These are phyloP conservation scores for Turritopsis rubra DNA, from an alignment of 30 jellyfish, hydroid and myxozoan species.

Conservation along the genomic window DNA sequence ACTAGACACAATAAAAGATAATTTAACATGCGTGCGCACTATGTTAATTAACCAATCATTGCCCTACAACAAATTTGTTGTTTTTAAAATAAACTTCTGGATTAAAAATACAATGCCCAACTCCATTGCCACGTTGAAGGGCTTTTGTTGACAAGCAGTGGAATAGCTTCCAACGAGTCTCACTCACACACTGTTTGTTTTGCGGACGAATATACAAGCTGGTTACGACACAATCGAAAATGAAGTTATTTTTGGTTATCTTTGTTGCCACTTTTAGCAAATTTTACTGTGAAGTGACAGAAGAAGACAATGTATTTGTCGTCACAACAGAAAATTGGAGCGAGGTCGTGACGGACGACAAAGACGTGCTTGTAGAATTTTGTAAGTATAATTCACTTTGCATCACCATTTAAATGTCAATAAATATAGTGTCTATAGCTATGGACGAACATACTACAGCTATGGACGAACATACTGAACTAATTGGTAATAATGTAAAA, in stretches of 20 bases:
- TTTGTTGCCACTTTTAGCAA: constrained; percentile 27
- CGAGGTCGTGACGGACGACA: constrained; percentile 59
- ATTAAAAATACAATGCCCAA: neutral
- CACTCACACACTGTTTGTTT: neutral
- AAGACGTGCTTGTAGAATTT: constrained; percentile 76
- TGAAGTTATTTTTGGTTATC: neutral
- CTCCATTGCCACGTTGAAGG: neutral
- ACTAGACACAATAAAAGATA: neutral
- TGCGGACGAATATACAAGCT: no score
- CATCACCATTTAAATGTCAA: neutral
- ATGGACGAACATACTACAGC: no score
- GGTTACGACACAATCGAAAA: neutral
- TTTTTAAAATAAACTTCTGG: neutral
- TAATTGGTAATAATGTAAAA: no score
- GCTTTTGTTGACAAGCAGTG: neutral
- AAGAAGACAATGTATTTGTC: constrained; percentile 82
- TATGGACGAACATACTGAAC: no score
- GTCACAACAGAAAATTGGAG: constrained; percentile 66
- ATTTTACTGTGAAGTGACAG: constrained; percentile 52
- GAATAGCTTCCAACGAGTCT: neutral
- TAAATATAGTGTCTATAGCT: no score
- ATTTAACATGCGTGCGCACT: neutral
- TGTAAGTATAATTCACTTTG: constrained; percentile 41
- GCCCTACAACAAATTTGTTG: neutral
- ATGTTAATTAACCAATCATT: neutral